Conservation (phyloP, 1,140 invertebrate genomes). For the Bombyx mandarina region DNA sequence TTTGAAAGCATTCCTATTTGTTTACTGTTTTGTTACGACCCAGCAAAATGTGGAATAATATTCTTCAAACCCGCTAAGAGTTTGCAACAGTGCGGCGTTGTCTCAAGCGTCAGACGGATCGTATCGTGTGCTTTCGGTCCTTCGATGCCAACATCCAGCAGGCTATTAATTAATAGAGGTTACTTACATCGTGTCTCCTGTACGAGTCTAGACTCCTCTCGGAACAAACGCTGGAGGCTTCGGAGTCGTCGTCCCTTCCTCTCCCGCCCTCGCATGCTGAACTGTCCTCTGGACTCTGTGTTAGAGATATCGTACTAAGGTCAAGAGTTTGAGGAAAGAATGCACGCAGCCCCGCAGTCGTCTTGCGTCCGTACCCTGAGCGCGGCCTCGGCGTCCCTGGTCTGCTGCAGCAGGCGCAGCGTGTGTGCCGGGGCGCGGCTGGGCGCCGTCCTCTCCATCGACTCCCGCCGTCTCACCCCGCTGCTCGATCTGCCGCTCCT, state of each 20-base stretch:
- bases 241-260: constrained; percentile 85
- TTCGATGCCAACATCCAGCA: no score
- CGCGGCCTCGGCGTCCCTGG: constrained; percentile 87
- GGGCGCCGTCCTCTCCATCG: constrained; percentile 66
- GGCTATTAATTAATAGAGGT: no score
- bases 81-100: no score
- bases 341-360: not conserved
- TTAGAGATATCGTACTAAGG: not conserved
- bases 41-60: no score
- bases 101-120: no score
- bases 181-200: constrained; percentile 85
- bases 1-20: no score
- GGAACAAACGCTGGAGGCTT: constrained; percentile 95
- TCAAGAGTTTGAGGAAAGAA: not conserved
- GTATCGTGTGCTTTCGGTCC: no score
- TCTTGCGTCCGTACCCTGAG: constrained; percentile 27
- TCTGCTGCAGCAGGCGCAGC: constrained; percentile 88
- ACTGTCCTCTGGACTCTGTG: constrained; percentile 61
- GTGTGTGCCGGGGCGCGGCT: constrained; percentile 70
- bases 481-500: constrained; percentile 30
- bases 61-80: no score
- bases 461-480: constrained; percentile 41
- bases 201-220: constrained; percentile 91
- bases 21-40: no score
- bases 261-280: constrained; percentile 56